Evolutionary conservation across 2,797 vertebrate genomes (phyloP).

Genomic region (Scleropages formosus): DNA sequence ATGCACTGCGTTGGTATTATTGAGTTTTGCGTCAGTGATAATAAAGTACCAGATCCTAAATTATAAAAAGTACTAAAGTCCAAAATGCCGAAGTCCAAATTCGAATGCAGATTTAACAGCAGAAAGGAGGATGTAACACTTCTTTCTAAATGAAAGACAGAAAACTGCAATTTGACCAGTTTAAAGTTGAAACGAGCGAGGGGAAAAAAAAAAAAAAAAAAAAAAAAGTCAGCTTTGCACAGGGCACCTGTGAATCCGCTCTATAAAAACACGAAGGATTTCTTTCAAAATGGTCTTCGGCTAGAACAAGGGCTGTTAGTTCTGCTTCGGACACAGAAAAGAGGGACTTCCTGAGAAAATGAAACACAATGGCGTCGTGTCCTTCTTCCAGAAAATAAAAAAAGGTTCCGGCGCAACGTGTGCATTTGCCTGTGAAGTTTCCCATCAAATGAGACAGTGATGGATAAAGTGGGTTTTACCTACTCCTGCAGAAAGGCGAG

Average conservation of each 20-base stretch:
- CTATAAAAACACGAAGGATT: constrained; percentile 9
- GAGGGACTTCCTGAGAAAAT: constrained; percentile 14
- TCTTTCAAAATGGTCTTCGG: no score
- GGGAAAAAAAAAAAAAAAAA: no score
- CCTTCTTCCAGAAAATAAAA: constrained; percentile 18
- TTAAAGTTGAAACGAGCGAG: constrained; percentile 14
- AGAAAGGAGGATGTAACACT: no score
- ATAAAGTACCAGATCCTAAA: no score
- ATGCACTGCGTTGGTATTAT: no score
- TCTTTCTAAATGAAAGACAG: no score
- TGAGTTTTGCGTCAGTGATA: no score
- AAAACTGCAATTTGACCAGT: not conserved
- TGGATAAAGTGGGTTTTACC: constrained; percentile 66
- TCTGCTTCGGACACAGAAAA: constrained; percentile 1
- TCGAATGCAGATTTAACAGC: no score
- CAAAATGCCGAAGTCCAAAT: no score
- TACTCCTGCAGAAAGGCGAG: constrained; percentile 51
- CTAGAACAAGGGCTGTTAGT: not conserved
- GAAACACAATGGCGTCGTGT: constrained; percentile 29
- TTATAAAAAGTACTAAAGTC: no score
- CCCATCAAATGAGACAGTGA: constrained; percentile 73
- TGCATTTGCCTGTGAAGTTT: constrained; percentile 55
- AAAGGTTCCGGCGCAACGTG: constrained; percentile 26
- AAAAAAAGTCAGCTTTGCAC: no score
- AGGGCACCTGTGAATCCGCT: constrained; percentile 1